Evolutionary conservation across 2,113 vertebrate species (phyloP), one percentile per base, ranked within the genome.

Genomic region (Eidolon helvum): DNA sequence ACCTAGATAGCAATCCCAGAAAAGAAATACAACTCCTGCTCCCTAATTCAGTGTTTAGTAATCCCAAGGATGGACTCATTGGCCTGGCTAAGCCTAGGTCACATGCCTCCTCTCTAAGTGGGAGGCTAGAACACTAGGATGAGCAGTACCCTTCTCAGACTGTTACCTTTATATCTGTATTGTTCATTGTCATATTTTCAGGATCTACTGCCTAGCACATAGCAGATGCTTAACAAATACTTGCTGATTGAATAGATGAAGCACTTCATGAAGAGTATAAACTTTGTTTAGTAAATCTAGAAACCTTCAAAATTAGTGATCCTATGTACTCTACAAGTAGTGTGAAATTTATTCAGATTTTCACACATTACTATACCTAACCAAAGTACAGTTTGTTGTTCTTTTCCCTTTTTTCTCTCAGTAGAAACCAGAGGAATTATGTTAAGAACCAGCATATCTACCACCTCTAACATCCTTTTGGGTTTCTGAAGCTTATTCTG

Each of bases 271-370:
- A 85, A 80, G 61, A 72, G 57, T 79, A 15, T 87, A 53, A 95
- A 83, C 35, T 90, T 78, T 90, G 78, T 65, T 96, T 85, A 74
- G 75, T 50, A 65, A 79, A 48, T 82, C 30, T 33, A 87, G 69
- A 72, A 35, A 90, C 55, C 80, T 96, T 87, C 57, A 83, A 80
- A 92, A 53, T 38, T 77, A 40, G 53, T 82, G 90, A 71, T 75
- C 18, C 68, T 85, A 35, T 16, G 19, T 14, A 77, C 63, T 55
- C 50, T 57, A 45, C 55, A 11, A 28, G 30, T 74, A 89, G 40
- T 78, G n/a, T 87, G 68, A 92, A 77, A 77, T 92, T 95, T 95
- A 48, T 95, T 30, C 53, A 88, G n/a, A 48, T 75, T 92, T 82
- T 57, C 61, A 71, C 28, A 26, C 38, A 71, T 94, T 55, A 79